phyloP scores from a whole-genome alignment of 2,113 vertebrate genomes.

The Megaceryle torquata region DNA sequence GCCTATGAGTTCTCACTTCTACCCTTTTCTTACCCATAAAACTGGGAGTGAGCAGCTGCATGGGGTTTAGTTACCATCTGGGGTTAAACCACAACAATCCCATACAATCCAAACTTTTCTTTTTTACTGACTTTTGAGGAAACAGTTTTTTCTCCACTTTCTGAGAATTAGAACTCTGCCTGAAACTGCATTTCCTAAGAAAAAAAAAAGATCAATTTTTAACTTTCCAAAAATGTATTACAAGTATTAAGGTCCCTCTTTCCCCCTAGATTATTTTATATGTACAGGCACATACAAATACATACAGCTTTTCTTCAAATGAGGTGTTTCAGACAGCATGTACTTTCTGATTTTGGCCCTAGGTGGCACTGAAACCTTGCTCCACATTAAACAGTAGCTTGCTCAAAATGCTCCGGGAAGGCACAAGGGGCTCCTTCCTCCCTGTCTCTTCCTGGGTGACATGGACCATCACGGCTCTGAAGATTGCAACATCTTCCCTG shows the following conservation, averaged over 20 bases:
- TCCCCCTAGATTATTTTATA: neutral
- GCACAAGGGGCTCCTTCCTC: neutral
- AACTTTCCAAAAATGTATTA: neutral
- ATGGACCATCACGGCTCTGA: neutral
- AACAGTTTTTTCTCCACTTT: neutral
- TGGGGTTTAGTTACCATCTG: neutral
- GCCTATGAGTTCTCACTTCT: fast-evolving
- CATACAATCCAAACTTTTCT: neutral
- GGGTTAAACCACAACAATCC: neutral
- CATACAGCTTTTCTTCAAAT: neutral
- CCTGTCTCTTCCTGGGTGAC: neutral
- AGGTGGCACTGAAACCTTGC: conserved; percentile 59
- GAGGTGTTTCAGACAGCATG: neutral
- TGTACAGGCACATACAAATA: neutral
- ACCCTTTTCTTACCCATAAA: neutral
- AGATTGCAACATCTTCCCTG: neutral
- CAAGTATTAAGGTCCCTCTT: neutral
- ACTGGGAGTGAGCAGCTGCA: fast-evolving
- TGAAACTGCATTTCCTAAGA: neutral
- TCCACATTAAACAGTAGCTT: neutral
- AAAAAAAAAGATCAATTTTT: neutral
- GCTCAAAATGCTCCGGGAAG: neutral
- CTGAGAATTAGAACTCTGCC: neutral
- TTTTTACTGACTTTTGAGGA: neutral
- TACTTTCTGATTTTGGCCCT: conserved; percentile 35